Base-by-base conservation (phyloP, 2,888 invertebrate species). In the Phania funesta region DNA sequence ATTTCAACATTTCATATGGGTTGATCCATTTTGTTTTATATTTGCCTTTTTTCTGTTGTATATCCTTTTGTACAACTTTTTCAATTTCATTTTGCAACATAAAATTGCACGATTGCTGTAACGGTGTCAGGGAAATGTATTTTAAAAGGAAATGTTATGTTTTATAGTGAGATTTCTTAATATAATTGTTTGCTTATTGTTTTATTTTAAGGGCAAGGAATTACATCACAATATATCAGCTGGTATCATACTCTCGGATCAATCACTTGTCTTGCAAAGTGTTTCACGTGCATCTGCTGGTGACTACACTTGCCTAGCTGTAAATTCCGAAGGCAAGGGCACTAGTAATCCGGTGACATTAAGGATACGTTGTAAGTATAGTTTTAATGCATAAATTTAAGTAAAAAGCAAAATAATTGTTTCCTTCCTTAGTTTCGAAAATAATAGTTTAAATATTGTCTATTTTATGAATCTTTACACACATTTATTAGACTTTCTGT, bases 241-340 rank as follows among this genome's bases (percentile, higher is more conserved):
- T 11, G 96, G 97, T 41, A 93, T 97, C 75, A 96, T 97, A 87
- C 93, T 97, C 87, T 96, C 96, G 89, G 96, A 96, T 88, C 96
- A 95, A 90, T 96, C 96, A 87, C 92, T 97, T 85, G 96, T 97
- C 7, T 93, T 97, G 78, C 97, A 97, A 90, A 95, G 95, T 86
- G 95, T 97, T 79, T 95, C 95, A 52, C 92, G 96, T 81, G 93
- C 94, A 80, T 95, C 96, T 32, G 96, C 96, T n/a, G 97, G 97
- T 4, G 95, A 96, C 90, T 97, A 96, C 91, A 96, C 95, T 73
- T 97, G 97, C 89, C 93, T 95, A 90, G 96, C 96, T 32, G 95
- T 95, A 76, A 97, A 97, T 91, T 94, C 94, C 77, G 96, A 97
- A 90, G 97, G 97, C 52, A 96, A 95, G 86, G 95, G 95, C 84